A percentile compares a stretch with the other conserved stretches of the same genome.
Evolutionary conservation across 1,140 invertebrate species (phyloP).

Genomic region (Trigoniulus corallinus): DNA sequence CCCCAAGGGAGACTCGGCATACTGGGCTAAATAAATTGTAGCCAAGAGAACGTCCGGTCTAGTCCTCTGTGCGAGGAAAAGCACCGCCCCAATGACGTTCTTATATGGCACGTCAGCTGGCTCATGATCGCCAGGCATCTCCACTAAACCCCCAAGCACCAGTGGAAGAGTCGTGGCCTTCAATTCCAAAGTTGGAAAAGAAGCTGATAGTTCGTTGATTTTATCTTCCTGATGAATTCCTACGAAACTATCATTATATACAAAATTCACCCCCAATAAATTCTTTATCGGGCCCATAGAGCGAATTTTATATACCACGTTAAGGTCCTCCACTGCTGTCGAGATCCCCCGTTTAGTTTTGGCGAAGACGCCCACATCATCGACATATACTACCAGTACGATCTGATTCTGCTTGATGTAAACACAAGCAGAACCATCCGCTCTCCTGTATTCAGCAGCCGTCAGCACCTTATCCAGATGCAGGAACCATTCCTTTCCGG

Average conservation of each 20-base stretch:
- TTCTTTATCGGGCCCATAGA: neutral
- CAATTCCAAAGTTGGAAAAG: neutral
- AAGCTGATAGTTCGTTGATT: neutral
- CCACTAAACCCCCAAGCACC: neutral
- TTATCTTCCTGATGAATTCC: neutral
- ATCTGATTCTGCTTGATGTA: too few species aligned
- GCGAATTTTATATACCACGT: too few species aligned
- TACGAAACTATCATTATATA: neutral
- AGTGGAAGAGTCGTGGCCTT: neutral
- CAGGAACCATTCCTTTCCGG: too few species aligned
- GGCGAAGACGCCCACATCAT: too few species aligned
- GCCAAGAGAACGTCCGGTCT: constrained; percentile 1
- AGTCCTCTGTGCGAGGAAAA: constrained; percentile 2
- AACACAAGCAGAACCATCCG: too few species aligned
- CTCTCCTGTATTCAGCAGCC: too few species aligned
- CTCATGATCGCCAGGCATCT: neutral
- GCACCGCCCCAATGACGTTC: neutral
- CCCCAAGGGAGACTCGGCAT: neutral
- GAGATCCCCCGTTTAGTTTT: too few species aligned
- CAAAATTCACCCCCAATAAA: neutral
- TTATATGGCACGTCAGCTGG: neutral
- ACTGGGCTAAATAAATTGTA: neutral
- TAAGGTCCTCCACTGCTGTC: too few species aligned
- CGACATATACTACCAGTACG: too few species aligned
- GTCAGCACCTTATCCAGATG: too few species aligned